Base-by-base conservation (phyloP, 1,140 invertebrate species). In the Calephelis nemesis region DNA sequence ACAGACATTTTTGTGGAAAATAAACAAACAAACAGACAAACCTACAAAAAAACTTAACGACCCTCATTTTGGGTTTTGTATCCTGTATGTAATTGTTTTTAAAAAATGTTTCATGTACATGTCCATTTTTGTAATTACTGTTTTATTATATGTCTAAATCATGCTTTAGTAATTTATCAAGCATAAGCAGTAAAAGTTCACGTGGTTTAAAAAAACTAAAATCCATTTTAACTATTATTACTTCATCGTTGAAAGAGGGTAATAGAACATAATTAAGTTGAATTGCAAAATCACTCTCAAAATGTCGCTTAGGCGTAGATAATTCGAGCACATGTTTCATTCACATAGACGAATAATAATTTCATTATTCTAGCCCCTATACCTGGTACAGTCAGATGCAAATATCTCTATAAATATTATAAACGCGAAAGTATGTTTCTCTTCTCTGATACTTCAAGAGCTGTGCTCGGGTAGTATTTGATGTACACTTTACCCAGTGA, bases 301-400 rank as follows among this genome's bases (percentile, higher is more conserved):
- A 88, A 76, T 85, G 86, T 88, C 87, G 71, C 79, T 78, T 84
- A 84, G 86, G 83, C 88, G 84, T 88, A 64, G 68, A 81, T 88
- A 88, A 90, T 82, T 68, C 75, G 76, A 81, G 83, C 86, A 88
- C 84, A 86, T 90, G 88, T 82, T 88, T 87, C 82, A 78, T 85
- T 90, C 88, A 74, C 88, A 88, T 84, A 70, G 74, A 83, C 79
- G 86, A 88, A 85, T 86, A 84, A 82, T 84, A 81, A 74, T 77
- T 76, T 74, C 68, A 76, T 76, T 76, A 70, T 65, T 67, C 65
- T 65, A 64, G 69, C 66, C 66, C 67, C 68, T 67, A 62, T 67
- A 58, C 68, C 77, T 76, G 49, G 52, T 54, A 54, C 15, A 54
- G 19, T 54, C 52, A 30, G 49, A 10, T 50, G 12, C 49, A 30